phyloP scores from a whole-genome alignment of 2,797 vertebrate species.

The Xenopus petersii region DNA sequence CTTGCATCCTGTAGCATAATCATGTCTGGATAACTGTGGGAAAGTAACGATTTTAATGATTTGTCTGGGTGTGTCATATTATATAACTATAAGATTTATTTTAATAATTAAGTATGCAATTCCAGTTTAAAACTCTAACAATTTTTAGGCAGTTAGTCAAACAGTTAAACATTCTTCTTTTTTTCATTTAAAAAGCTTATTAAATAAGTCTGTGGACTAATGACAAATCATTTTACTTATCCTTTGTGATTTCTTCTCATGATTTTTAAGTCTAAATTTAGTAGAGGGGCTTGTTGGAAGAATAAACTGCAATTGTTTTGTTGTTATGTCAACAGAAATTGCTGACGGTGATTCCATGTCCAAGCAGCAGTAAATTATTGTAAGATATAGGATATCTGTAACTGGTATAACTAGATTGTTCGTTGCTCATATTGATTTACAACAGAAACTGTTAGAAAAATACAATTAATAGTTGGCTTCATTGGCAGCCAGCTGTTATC shows the following conservation, averaged over 20 bases:
- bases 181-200: no score
- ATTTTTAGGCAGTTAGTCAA: no score
- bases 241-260: no score
- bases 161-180: no score
- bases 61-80: no score
- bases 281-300: conserved; percentile 17
- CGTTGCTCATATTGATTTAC: conserved; percentile 76
- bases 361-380: conserved; percentile 67
- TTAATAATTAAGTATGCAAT: no score
- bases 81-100: no score
- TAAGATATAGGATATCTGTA: conserved; percentile 56
- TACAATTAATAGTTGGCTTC: conserved; percentile 77
- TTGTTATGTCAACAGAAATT: conserved; percentile 60
- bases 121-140: no score
- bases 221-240: not conserved
- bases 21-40: no score
- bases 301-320: conserved; percentile 49
- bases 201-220: no score
- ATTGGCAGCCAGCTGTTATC: conserved; percentile 73
- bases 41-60: no score
- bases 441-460: conserved; percentile 63
- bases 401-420: conserved; percentile 60
- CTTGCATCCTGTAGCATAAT: no score
- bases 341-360: conserved; percentile 55
- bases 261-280: conserved; percentile 17